Base-by-base conservation (phyloP, 2,113 vertebrate genomes). In the Hemichromis elongatus region DNA sequence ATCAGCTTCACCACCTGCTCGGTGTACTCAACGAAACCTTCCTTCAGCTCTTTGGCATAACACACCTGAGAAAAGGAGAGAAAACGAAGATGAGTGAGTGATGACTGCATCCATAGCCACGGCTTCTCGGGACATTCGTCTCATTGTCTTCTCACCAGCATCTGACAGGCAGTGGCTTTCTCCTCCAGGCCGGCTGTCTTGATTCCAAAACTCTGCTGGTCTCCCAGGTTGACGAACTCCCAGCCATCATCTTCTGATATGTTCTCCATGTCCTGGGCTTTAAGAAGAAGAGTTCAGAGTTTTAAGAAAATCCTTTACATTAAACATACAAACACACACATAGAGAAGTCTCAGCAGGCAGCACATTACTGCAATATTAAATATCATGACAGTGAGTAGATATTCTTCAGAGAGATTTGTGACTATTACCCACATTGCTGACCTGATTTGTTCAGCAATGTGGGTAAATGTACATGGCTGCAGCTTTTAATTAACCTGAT, bases 1-100 rank as follows among this genome's bases (percentile, higher is more conserved):
- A 99, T 99, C 92, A 99, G 96, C 92, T 99, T 99, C 92, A 99
- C 98, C 86, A 99, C 99, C 94, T 99, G 98, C 87, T 99, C 99
- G 0, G 99, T 99, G 86, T 99, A 99, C 26, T 99, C 99, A 68
- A 99, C 98, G 86, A 99, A 99, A 35, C 98, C 98, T 93, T 99
- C 99, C 91, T 99, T 99, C 78, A 99, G 95, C 90, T 99, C 98
- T 95, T 99, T 99, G 83, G 99, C 98, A 59, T 99, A 99, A 90
- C 99, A 99, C 89, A 99, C 99, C 99, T 99, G 93, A 47, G 37
- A 18, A 14, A 68, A 77, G 2, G 21, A 68, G 42, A 63, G 63
- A 6, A 28, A 16, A 53, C 5, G 33, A 0, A 21, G 33, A n/a
- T n/a, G n/a, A 63, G 10, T 63, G 59, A 63, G 59, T 37, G 33